These are phyloP conservation scores for Dryobotodes eremita DNA, from an alignment of 2,888 invertebrate genomes.

Conservation along the genomic window DNA sequence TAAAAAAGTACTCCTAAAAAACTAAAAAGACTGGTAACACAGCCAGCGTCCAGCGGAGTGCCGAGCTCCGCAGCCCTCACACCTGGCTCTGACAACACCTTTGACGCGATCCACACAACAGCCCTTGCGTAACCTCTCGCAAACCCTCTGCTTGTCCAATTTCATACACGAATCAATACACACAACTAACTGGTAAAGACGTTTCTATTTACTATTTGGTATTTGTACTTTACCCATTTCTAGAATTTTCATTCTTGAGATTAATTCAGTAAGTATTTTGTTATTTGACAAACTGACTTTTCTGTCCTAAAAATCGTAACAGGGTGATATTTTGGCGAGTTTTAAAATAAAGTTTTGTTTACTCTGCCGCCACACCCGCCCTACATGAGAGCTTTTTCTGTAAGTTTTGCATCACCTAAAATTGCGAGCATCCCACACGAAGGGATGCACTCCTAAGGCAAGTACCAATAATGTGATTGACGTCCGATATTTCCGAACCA, in stretches of 20 bases:
- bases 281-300: neutral
- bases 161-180: constrained; percentile 80
- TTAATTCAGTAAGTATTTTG: neutral
- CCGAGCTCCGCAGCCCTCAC: constrained; percentile 81
- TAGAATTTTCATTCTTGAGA: constrained; percentile 5
- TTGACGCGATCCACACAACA: constrained; percentile 81
- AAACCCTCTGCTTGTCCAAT: constrained; percentile 80
- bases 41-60: constrained; percentile 73
- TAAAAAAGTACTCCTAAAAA: constrained; percentile 13
- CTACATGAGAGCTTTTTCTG: neutral
- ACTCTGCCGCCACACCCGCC: neutral
- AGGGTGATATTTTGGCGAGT: neutral
- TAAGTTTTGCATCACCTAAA: constrained; percentile 5
- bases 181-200: constrained; percentile 73
- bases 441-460: constrained; percentile 16
- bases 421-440: neutral
- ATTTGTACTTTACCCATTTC: constrained; percentile 16
- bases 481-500: constrained; percentile 52
- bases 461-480: constrained; percentile 58
- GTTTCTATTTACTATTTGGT: constrained; percentile 75
- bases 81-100: constrained; percentile 87
- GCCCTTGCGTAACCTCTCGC: constrained; percentile 84
- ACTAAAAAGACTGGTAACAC: constrained; percentile 51
- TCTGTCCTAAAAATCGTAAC: neutral
- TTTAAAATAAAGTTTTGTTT: neutral